Evolutionary conservation across 2,888 invertebrate species (phyloP).

Genomic region (Pristionchus fissidentatus): DNA sequence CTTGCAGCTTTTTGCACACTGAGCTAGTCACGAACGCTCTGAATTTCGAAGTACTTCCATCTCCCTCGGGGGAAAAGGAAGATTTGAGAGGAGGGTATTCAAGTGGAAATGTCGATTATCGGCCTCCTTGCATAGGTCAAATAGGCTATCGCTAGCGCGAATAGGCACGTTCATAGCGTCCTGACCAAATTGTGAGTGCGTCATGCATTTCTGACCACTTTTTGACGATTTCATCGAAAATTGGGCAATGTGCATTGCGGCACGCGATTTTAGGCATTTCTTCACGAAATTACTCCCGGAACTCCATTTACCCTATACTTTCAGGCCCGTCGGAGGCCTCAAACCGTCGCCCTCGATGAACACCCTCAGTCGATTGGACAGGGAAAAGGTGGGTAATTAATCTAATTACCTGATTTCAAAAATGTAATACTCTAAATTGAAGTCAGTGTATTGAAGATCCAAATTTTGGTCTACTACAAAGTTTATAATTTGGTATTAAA

Average conservation of each 20-base stretch:
- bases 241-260: background rate
- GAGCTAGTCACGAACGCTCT: no score
- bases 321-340: conserved; percentile 53
- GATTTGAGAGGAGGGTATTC: no score
- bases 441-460: background rate
- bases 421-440: background rate
- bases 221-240: no score
- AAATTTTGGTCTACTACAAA: background rate
- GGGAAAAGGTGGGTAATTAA: conserved; percentile 59
- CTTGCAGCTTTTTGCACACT: no score
- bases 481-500: no score
- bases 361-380: conserved; percentile 70
- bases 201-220: background rate
- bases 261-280: background rate
- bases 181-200: background rate
- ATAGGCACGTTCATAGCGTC: background rate
- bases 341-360: conserved; percentile 66
- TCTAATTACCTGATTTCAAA: background rate
- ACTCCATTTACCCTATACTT: background rate
- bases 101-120: no score
- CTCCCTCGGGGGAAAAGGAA: no score
- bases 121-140: background rate
- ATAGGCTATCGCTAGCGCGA: background rate
- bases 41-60: no score
- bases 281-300: background rate